A percentile compares a stretch with the other conserved stretches of the same genome.
Conservation (phyloP, 2,888 invertebrate genomes). For the Steinernema carpocapsae region DNA sequence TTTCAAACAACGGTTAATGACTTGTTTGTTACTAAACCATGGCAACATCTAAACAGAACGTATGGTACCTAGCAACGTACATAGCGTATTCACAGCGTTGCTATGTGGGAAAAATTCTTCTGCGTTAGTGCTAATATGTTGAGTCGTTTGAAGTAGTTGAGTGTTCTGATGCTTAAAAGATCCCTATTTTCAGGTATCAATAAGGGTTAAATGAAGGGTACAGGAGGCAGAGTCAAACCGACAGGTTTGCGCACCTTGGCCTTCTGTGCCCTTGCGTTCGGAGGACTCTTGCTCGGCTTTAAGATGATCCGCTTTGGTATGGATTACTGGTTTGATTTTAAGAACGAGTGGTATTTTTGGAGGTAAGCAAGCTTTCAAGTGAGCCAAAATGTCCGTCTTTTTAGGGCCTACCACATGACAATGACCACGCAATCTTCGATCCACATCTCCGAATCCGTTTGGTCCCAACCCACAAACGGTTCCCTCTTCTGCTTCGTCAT, state of each 20-base stretch:
- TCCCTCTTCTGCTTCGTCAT: background rate
- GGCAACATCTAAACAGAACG: no score
- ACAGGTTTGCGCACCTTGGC: background rate
- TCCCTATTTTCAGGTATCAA: no score
- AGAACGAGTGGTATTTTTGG: background rate
- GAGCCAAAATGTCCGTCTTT: background rate
- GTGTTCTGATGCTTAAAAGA: no score
- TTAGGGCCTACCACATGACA: background rate
- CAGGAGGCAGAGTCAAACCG: no score
- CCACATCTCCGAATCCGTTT: conserved; percentile 1
- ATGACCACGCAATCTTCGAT: background rate
- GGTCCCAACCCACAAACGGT: background rate
- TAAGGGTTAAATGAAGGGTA: no score
- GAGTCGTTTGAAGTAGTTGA: no score
- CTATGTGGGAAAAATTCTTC: no score
- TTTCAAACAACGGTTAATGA: no score
- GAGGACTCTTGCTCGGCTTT: background rate
- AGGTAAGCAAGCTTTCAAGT: background rate
- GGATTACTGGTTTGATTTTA: background rate
- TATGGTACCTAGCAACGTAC: no score
- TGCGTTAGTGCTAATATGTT: no score
- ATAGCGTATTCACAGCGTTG: no score
- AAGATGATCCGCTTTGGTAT: background rate
- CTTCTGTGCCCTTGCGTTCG: background rate
- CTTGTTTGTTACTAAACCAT: no score